Percentiles rank a stretch among this genome's conserved stretches.
phyloP scores from a whole-genome alignment of 2,888 invertebrate species.

The Polydrusus pterygomalis region DNA sequence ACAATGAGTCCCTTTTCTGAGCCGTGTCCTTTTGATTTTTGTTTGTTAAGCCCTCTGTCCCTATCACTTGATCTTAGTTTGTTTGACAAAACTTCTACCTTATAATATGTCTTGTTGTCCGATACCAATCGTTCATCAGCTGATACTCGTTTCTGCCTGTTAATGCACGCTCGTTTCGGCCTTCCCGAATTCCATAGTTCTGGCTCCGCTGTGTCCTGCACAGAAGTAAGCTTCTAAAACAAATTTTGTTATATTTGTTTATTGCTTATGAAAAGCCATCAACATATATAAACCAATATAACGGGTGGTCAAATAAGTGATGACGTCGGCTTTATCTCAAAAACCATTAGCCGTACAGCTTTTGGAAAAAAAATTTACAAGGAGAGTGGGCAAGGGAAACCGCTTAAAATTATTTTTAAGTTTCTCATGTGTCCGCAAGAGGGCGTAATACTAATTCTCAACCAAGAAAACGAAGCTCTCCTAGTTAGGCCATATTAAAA shows the following conservation, averaged over 20 bases:
- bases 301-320: too few species aligned
- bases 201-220: conserved; percentile 55
- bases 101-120: conserved; percentile 78
- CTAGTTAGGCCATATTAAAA: too few species aligned
- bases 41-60: conserved; percentile 51
- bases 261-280: background rate
- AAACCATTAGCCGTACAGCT: too few species aligned
- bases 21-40: conserved; percentile 57
- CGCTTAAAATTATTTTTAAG: too few species aligned
- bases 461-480: too few species aligned
- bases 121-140: conserved; percentile 75
- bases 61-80: conserved; percentile 77
- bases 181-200: conserved; percentile 69
- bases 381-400: too few species aligned
- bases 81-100: conserved; percentile 82
- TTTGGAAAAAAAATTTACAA: too few species aligned
- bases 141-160: conserved; percentile 67
- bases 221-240: conserved; percentile 61
- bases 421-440: too few species aligned
- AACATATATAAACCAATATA: too few species aligned
- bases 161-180: conserved; percentile 67
- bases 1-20: conserved; percentile 73
- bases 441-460: too few species aligned
- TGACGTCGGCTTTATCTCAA: too few species aligned
- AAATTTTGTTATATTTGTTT: conserved; percentile 16